Percentiles rank a stretch among this genome's conserved stretches.
Conservation (phyloP, 2,797 vertebrate species). For the Pipistrellus pygmaeus region DNA sequence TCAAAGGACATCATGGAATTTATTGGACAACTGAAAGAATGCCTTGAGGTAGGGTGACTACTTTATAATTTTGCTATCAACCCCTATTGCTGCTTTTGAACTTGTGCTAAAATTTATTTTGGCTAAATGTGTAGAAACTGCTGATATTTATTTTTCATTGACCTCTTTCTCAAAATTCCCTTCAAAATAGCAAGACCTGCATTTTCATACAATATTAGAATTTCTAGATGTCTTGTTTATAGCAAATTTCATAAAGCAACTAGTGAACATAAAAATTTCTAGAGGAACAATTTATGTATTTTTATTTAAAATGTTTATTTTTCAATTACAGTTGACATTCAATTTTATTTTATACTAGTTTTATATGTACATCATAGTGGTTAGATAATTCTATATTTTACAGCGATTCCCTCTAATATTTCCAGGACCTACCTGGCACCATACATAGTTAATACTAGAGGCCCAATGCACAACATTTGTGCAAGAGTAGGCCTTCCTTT, state of each 20-base stretch:
- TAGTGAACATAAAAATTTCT: conserved; percentile 14
- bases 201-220: conserved; percentile 11
- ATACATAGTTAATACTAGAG: neutral
- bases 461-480: no score
- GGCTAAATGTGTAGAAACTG: neutral
- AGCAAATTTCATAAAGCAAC: conserved; percentile 44
- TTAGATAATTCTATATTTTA: neutral
- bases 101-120: neutral
- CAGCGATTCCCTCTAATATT: neutral
- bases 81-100: neutral
- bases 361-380: neutral
- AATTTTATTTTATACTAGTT: neutral
- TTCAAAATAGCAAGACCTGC: conserved; percentile 7
- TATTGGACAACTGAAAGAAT: neutral
- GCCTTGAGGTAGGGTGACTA: neutral
- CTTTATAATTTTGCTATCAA: neutral
- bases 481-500: no score
- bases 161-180: neutral
- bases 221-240: neutral
- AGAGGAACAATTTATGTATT: neutral
- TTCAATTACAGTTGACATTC: neutral
- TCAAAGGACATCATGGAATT: neutral
- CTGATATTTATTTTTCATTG: conserved; percentile 46
- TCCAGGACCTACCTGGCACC: neutral
- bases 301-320: neutral